Evolutionary conservation across 2,888 invertebrate genomes (phyloP), one percentile per base, ranked within the genome.

Genomic region (Phengaris alcon): DNA sequence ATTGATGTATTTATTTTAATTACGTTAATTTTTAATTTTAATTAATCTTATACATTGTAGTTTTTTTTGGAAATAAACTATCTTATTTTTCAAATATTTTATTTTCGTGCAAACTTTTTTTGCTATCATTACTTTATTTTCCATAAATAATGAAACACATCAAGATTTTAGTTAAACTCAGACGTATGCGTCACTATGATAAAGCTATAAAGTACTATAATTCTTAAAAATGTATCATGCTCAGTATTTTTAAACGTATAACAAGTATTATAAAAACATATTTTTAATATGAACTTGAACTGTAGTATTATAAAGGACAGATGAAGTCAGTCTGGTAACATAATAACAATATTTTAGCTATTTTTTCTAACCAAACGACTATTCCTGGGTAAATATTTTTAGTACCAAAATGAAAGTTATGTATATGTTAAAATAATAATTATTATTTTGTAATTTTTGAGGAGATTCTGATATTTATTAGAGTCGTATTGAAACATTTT

Each of bases 71-170:
- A 35, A 2, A 35, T 35, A 1, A 35, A 35, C 35, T 35, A 35
- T 35, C 35, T 35, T 35, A 35, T 35, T 3, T 35, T 35, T 1
- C 3, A 35, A 2, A 35, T 35, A 35, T 35, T 35, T 22, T 74
- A 59, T 48, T 55, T 51, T 48, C 10, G 15, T 9, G 54, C 4
- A 48, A 12, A 8, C 73, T 77, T 77, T 79, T 22, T 81, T 77
- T 89, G 84, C 84, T 75, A 70, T 77, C 87, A 9, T 13, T 89
- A 85, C 85, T 3, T 12, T 59, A 78, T 81, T 84, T 85, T 84
- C 83, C 83, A 82, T 76, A 75, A 78, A 77, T 88, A 89, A 89
- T 87, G 82, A 86, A 85, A 89, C 85, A 89, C 85, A 89, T 87
- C 84, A 88, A 88, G 86, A 86, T 82, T 82, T 81, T 82, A 81